phyloP scores from a whole-genome alignment of 2,797 vertebrate species.

The Rhabdomys pumilio region DNA sequence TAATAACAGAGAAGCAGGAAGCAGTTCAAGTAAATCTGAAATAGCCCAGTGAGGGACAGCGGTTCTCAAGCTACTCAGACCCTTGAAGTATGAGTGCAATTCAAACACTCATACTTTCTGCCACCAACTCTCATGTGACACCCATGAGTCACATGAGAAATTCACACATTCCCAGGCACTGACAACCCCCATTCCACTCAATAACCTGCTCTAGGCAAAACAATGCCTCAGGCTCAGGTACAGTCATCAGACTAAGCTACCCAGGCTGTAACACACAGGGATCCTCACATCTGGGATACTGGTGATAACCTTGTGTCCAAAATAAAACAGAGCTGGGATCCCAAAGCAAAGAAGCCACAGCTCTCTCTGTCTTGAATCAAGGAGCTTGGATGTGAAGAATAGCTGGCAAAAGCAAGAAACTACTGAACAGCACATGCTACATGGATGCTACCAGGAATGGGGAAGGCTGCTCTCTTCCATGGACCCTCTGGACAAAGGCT shows the following conservation, averaged over 20 bases:
- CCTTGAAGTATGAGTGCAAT: not conserved
- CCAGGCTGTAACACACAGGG: not conserved
- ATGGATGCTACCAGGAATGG: not conserved
- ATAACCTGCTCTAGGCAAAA: not conserved
- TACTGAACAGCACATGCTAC: not conserved
- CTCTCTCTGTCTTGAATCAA: not conserved
- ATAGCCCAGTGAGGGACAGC: not conserved
- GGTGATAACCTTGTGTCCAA: not conserved
- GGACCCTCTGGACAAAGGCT: not conserved
- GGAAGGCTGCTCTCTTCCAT: not conserved
- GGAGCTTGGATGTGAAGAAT: not conserved
- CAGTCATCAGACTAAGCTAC: not conserved
- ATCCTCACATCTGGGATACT: not conserved
- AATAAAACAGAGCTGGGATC: not conserved
- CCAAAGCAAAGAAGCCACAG: not conserved
- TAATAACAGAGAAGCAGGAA: not conserved
- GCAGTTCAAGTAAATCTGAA: not conserved
- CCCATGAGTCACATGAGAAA: not conserved
- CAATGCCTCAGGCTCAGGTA: not conserved
- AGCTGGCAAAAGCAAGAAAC: rapidly evolving
- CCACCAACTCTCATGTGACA: not conserved
- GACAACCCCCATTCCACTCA: not conserved
- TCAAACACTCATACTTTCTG: not conserved
- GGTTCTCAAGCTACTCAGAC: not conserved
- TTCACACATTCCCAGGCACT: conserved; percentile 11